phyloP scores from a whole-genome alignment of 1,140 invertebrate species.

The Trypoxylus dichotomus region DNA sequence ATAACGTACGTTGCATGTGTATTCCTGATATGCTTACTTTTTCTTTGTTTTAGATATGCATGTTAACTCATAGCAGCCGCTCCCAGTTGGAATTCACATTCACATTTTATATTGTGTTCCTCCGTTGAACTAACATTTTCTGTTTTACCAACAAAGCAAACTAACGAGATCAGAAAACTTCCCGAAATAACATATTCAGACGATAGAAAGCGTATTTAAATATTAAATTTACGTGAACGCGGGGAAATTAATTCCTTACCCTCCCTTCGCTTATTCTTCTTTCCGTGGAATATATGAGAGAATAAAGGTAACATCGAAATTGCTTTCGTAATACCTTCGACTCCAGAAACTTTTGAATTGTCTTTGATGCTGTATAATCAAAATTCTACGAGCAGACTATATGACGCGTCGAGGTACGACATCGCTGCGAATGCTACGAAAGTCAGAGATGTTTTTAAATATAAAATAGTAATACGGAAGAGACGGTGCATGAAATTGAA shows the following conservation, averaged over 20 bases:
- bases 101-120: too few species aligned
- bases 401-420: not conserved
- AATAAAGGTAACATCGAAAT: conserved; percentile 24
- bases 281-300: conserved; percentile 3
- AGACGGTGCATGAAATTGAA: conserved; percentile 43
- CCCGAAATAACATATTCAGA: conserved; percentile 12
- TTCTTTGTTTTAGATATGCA: too few species aligned
- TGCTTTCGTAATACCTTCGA: conserved; percentile 22
- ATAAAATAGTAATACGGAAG: conserved; percentile 40
- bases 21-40: too few species aligned
- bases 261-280: conserved; percentile 11
- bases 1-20: too few species aligned
- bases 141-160: not conserved
- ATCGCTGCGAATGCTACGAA: not conserved
- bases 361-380: conserved; percentile 29
- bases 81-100: too few species aligned
- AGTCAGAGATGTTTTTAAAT: conserved; percentile 35
- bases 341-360: conserved; percentile 15
- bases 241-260: conserved; percentile 10
- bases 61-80: too few species aligned
- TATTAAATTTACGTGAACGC: conserved; percentile 21
- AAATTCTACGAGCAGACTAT: conserved; percentile 10
- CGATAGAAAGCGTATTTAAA: conserved; percentile 18
- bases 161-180: conserved; percentile 1
- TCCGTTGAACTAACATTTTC: too few species aligned